These are phyloP conservation scores for Arctopsyche grandis DNA, from an alignment of 1,140 invertebrate species.

Conservation along the genomic window DNA sequence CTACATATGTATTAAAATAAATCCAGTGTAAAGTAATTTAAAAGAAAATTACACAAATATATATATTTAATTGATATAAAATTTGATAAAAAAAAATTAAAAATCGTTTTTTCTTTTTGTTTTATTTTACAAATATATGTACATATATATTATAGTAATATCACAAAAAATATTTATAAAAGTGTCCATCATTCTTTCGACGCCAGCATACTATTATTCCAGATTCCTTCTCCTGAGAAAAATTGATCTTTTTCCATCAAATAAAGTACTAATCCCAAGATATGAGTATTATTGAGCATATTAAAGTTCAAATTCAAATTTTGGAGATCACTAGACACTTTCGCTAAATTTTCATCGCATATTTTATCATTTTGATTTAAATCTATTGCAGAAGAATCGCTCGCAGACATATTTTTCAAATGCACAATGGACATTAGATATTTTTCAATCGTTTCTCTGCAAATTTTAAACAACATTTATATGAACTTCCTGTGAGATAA, in stretches of 20 bases:
- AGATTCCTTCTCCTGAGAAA: conserved; percentile 59
- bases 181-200: background rate
- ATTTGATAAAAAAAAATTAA: background rate
- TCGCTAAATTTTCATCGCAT: conserved; percentile 14
- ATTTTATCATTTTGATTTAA: conserved; percentile 1
- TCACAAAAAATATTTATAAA: background rate
- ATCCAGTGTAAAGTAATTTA: background rate
- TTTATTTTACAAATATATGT: no score
- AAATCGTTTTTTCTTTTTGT: conserved; percentile 13
- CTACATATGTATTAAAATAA: conserved; percentile 5
- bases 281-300: conserved; percentile 32
- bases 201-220: conserved; percentile 47
- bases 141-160: background rate
- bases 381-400: background rate
- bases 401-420: background rate
- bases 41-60: background rate
- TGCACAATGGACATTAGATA: background rate
- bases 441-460: conserved; percentile 12
- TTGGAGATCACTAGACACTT: background rate
- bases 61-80: background rate
- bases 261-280: conserved; percentile 57
- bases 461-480: conserved; percentile 16
- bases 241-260: conserved; percentile 58
- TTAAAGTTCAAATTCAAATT: background rate
- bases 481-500: no score